phyloP scores from a whole-genome alignment of 2,888 invertebrate species.

The Oscheius sp. region DNA sequence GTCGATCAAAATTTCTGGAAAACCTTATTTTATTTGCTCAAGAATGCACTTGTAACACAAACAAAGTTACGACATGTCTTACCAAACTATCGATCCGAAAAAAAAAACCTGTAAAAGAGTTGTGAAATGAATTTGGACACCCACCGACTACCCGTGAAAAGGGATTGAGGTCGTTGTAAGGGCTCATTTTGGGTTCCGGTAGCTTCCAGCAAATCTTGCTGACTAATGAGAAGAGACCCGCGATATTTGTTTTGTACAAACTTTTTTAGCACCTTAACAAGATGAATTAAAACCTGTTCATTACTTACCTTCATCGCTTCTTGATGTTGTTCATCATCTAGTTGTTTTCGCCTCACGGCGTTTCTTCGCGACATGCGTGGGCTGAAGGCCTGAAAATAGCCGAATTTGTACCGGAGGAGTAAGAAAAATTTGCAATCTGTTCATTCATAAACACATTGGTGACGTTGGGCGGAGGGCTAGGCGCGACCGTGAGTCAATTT shows the following conservation, averaged over 20 bases:
- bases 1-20: slow-evolving; percentile 23
- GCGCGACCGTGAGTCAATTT: slow-evolving; percentile 28
- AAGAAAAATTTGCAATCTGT: background rate
- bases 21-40: background rate
- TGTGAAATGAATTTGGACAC: slow-evolving; percentile 1
- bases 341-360: slow-evolving; percentile 51
- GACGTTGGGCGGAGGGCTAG: slow-evolving; percentile 1
- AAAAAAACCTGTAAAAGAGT: background rate
- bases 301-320: slow-evolving; percentile 54
- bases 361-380: slow-evolving; percentile 38
- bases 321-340: slow-evolving; percentile 56
- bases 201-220: slow-evolving; percentile 29
- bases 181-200: slow-evolving; percentile 29
- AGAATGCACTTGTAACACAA: slow-evolving; percentile 4
- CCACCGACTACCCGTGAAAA: slow-evolving; percentile 41
- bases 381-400: background rate
- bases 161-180: slow-evolving; percentile 45
- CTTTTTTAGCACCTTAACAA: slow-evolving; percentile 47
- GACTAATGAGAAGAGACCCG: slow-evolving; percentile 30
- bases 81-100: background rate
- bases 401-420: background rate
- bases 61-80: slow-evolving; percentile 5
- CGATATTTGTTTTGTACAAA: slow-evolving; percentile 44
- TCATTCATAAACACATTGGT: slow-evolving; percentile 12
- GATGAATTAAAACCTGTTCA: background rate